Percentiles rank a stretch among this genome's conserved stretches.
phyloP scores from a whole-genome alignment of 2,797 vertebrate genomes.

The Tangara arthus region DNA sequence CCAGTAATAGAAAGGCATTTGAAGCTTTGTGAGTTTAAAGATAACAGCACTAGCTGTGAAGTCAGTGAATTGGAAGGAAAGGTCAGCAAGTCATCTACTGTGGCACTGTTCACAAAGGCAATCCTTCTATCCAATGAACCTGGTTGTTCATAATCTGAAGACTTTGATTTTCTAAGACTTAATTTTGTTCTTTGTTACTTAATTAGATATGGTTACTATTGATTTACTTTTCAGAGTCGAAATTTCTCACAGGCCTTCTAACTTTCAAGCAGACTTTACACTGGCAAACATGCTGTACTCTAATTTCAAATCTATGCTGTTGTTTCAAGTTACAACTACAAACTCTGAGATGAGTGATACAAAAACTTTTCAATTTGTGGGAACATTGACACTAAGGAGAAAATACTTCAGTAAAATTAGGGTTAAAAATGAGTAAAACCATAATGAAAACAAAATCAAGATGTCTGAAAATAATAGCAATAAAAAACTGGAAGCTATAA shows the following conservation, averaged over 20 bases:
- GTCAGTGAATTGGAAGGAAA: conserved; percentile 17
- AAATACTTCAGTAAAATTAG: neutral
- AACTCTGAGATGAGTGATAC: neutral
- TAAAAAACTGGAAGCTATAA: neutral
- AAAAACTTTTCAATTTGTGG: neutral
- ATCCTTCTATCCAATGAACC: neutral
- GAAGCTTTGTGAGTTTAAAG: conserved; percentile 57
- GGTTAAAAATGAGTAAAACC: neutral
- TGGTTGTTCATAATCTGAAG: neutral
- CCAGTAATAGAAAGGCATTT: conserved; percentile 54
- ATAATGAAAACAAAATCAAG: neutral
- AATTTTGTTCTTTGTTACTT: neutral
- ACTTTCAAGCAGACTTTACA: neutral
- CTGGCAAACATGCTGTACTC: neutral
- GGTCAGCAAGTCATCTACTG: conserved; percentile 35
- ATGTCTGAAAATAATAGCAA: neutral
- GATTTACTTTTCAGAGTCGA: neutral
- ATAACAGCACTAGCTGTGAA: conserved; percentile 47
- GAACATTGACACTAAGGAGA: neutral
- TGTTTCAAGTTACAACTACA: neutral
- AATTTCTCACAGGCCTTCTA: neutral
- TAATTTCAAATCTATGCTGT: neutral
- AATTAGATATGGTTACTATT: neutral
- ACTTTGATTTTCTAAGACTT: neutral
- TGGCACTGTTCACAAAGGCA: conserved; percentile 3